Percentiles rank a stretch among this genome's conserved stretches.
Conservation (phyloP, 2,888 invertebrate genomes). For the Andrena trimmerana region DNA sequence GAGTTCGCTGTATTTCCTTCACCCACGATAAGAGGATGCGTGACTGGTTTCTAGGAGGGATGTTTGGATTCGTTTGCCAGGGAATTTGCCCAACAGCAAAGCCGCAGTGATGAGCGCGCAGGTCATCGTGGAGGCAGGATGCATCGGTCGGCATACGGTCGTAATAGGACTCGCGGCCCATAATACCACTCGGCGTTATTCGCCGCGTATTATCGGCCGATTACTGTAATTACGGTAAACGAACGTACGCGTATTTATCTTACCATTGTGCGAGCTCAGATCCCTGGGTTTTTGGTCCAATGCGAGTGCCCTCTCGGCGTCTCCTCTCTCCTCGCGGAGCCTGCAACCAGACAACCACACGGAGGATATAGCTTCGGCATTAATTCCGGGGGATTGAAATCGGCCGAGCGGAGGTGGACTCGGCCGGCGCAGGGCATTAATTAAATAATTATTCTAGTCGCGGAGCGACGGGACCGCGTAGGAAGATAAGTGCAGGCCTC, state of each 20-base stretch:
- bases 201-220: constrained; percentile 59
- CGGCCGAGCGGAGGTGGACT: constrained; percentile 71
- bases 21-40: neutral
- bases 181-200: constrained; percentile 55
- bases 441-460: constrained; percentile 82
- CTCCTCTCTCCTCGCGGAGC: constrained; percentile 95
- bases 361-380: constrained; percentile 67
- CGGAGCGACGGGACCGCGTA: constrained; percentile 75
- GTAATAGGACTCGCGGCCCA: constrained; percentile 30
- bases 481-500: constrained; percentile 81
- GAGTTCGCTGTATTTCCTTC: no score
- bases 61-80: neutral
- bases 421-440: constrained; percentile 75
- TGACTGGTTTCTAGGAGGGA: neutral
- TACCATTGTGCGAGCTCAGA: constrained; percentile 95
- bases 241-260: constrained; percentile 80
- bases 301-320: constrained; percentile 92
- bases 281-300: constrained; percentile 94
- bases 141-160: constrained; percentile 15
- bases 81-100: constrained; percentile 2
- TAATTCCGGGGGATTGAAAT: constrained; percentile 69
- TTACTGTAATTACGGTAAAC: constrained; percentile 63
- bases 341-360: constrained; percentile 87
- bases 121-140: constrained; percentile 67
- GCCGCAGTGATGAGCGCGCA: constrained; percentile 32